Base-by-base conservation (phyloP, 2,888 invertebrate species). In the Hybos culiciformis region DNA sequence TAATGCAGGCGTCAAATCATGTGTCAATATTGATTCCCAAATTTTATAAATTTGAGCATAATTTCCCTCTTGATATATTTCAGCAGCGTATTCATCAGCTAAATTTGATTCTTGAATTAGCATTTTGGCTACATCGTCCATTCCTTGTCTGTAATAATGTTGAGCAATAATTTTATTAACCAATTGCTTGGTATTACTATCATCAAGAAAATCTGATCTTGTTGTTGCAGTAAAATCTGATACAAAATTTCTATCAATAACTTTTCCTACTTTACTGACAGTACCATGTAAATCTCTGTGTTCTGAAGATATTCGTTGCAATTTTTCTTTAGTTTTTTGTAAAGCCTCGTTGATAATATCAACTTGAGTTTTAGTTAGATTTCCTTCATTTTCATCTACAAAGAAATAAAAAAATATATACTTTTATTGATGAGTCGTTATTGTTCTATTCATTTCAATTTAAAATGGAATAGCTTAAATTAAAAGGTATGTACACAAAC, bases 201-300 rank as follows among this genome's bases (percentile, higher is more conserved):
- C 73, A 63, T 73, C 70, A 0, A 85, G 76, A 51, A 84, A 84
- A 47, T 90, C 90, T 37, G 76, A 73, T 31, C 86, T 78, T 46
- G 86, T 84, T 1, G 91, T 88, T 2, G 87, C 80, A 0, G 83
- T 82, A 68, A 91, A 93, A 63, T 96, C 93, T 0, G 86, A 77
- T 31, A 86, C 83, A 59, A 94, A 94, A 68, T 92, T 92, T 56
- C 91, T 78, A 62, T 98, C 97, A 53, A 98, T 88, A 1, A 90
- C 84, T 70, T 96, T 97, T 40, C 97, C 97, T 39, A 96, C 90
- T 72, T 91, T 86, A 0, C 96, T 96, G 5, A 85, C 83, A 3
- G 63, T 55, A 2, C 65, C 62, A 59, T 92, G 91, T 14, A 88
- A 69, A 48, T 78, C 78, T 52, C 87, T 73, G 58, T 90, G 88